Base-by-base conservation (phyloP, 1,140 invertebrate genomes). In the Phenacoccus solenopsis region DNA sequence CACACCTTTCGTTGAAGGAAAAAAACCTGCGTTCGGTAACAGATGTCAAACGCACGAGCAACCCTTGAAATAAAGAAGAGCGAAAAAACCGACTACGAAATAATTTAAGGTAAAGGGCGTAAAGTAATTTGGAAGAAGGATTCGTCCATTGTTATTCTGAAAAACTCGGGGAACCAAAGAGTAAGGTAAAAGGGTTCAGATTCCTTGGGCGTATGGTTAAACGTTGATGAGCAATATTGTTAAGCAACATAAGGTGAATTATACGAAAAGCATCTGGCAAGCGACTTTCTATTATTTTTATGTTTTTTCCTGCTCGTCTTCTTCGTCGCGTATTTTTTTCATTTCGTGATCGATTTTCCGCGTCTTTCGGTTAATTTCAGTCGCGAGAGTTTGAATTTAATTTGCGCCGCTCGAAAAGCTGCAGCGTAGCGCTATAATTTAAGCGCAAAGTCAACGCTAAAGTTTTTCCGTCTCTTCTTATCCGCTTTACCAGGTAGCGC, bases 71-170 rank as follows among this genome's bases (percentile, higher is more conserved):
- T 10, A 10, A 10, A 32, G 30, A n/a, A 49, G 38, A 49, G 16
- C n/a, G 16, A 49, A 49, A 49, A 49, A 49, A 49, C 38, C 13
- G 38, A 16, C 38, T 49, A 49, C 38, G 38, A 49, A 49, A 49
- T 49, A 49, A 49, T 49, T 49, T 49, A 49, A 49, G 38, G 38
- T 49, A 49, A 49, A 49, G 38, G 38, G 38, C 20, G 38, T 49
- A 49, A 49, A 49, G 38, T 49, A 49, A 49, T 49, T 49, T 49
- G 38, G 38, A 49, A 49, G 38, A 49, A 49, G 38, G 38, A 49
- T 49, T 49, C 38, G 38, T 49, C 38, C 38, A 49, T 49, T 49
- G 38, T 49, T 49, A 49, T 49, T 49, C 38, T 2, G 20, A 2
- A 2, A 49, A 49, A 49, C 38, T 49, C 16, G 20, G 38, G 13